These are phyloP conservation scores for Diadumene lineata DNA, from an alignment of 92 coral and sea anemone species.

Conservation along the genomic window DNA sequence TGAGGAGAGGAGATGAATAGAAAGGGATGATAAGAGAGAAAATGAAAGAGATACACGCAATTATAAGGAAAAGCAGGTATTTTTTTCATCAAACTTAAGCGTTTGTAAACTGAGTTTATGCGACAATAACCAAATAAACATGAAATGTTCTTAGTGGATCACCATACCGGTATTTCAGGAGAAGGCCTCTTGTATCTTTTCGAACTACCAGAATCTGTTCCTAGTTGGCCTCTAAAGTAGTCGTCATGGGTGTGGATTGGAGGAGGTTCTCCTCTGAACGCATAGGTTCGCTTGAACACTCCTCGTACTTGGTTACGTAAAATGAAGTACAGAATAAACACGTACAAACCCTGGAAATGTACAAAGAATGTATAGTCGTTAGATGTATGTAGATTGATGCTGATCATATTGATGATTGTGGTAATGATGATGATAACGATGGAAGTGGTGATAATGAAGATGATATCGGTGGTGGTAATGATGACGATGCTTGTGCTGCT, in stretches of 20 bases:
- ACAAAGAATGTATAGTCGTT: background rate
- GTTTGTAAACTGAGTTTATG: no score
- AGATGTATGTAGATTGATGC: no score
- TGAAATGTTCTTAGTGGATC: no score
- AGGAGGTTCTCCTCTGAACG: conserved; percentile 77
- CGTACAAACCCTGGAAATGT: conserved; percentile 76
- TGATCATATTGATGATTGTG: background rate
- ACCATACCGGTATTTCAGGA: conserved; percentile 79
- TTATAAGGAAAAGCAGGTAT: no score
- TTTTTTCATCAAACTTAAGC: no score
- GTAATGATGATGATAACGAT: background rate
- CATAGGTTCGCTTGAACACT: conserved; percentile 74
- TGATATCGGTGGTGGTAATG: background rate
- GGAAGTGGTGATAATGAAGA: background rate
- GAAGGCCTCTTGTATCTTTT: conserved; percentile 72
- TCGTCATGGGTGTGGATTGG: conserved; percentile 85
- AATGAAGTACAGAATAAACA: conserved; percentile 84
- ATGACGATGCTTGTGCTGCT: background rate
- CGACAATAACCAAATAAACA: no score
- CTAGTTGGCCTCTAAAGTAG: conserved; percentile 79
- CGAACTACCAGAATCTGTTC: conserved; percentile 77
- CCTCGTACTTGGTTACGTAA: conserved; percentile 94
- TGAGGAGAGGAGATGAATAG: no score
- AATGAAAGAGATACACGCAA: no score
- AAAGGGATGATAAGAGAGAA: no score